Evolutionary conservation across 2,888 invertebrate genomes (phyloP).

Genomic region (Eupelmus urozonus): DNA sequence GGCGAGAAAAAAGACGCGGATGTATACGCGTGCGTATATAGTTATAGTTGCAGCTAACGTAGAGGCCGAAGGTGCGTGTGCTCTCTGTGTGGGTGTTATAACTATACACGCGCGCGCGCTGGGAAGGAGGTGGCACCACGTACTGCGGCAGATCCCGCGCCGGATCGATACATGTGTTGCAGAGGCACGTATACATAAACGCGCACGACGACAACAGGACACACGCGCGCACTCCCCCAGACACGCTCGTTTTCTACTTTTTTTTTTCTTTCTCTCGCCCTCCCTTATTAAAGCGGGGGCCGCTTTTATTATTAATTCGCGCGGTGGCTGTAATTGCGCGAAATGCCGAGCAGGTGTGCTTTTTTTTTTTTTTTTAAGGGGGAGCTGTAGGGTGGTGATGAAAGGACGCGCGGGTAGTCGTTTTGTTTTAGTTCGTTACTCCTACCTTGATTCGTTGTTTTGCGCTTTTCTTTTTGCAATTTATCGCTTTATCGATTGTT

Average conservation of each 20-base stretch:
- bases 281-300: background rate
- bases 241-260: background rate
- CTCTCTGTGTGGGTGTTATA: constrained; percentile 4
- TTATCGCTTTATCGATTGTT: constrained; percentile 49
- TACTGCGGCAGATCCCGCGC: constrained; percentile 72
- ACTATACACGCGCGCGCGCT: background rate
- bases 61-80: constrained; percentile 9
- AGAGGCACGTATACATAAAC: constrained; percentile 56
- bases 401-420: background rate
- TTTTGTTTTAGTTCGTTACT: background rate
- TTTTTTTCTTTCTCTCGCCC: background rate
- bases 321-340: background rate
- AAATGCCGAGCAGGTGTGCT: background rate
- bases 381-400: background rate
- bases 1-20: no score
- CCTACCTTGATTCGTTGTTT: background rate
- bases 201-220: constrained; percentile 60
- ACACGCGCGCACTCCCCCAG: background rate
- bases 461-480: constrained; percentile 1
- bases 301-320: constrained; percentile 16
- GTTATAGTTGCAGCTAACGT: background rate
- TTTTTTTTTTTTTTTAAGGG: background rate
- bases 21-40: no score
- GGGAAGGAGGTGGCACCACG: constrained; percentile 45
- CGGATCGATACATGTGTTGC: constrained; percentile 73